Evolutionary conservation across 1,140 invertebrate genomes (phyloP).

Genomic region (Bombus breviceps): DNA sequence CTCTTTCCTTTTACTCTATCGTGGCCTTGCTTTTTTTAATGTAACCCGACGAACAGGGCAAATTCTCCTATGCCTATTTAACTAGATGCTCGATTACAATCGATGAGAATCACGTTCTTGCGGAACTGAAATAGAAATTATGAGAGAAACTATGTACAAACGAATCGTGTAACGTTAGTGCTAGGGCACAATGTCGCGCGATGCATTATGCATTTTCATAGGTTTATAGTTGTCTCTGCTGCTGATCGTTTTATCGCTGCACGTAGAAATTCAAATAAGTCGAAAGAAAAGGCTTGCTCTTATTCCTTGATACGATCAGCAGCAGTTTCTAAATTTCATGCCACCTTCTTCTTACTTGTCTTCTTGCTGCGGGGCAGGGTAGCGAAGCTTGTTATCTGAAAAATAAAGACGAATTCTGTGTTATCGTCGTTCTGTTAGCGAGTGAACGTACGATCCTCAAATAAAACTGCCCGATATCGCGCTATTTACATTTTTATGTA

Average conservation of each 20-base stretch:
- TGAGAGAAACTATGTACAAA: conserved; percentile 20
- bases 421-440: not conserved
- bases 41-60: not conserved
- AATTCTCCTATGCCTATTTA: not conserved
- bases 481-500: not conserved
- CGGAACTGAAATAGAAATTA: not conserved
- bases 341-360: conserved; percentile 80
- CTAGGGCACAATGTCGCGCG: conserved; percentile 40
- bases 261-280: conserved; percentile 20
- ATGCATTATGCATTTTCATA: conserved; percentile 17
- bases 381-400: conserved; percentile 84
- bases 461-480: not conserved
- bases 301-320: conserved; percentile 76
- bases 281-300: conserved; percentile 53
- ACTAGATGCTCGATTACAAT: not conserved
- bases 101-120: not conserved
- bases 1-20: not conserved
- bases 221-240: conserved; percentile 20
- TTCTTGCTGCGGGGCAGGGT: conserved; percentile 84
- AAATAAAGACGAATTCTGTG: conserved; percentile 55
- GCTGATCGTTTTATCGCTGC: conserved; percentile 49
- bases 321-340: conserved; percentile 74
- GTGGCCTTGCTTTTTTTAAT: not conserved
- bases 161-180: conserved; percentile 1
- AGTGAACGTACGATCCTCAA: not conserved